Evolutionary conservation across 2,888 invertebrate species (phyloP), one percentile per base, ranked within the genome.

Genomic region (Synergus japonicus): DNA sequence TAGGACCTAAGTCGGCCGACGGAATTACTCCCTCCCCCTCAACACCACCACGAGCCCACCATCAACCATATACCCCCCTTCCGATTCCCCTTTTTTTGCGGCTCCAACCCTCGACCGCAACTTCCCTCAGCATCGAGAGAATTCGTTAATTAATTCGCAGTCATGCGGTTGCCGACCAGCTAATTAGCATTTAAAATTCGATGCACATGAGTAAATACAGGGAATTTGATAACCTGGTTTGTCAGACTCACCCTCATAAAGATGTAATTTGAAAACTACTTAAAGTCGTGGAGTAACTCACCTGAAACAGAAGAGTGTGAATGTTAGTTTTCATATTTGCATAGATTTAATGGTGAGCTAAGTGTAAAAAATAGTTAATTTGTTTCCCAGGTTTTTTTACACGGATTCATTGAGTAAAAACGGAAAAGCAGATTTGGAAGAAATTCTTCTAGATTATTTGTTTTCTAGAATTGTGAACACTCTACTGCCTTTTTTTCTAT

Each of bases 91-190:
- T 49, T 49, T 49, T 49, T 49, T 13, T 15, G 49, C 29, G 29
- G 15, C 49, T 49, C 49, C 49, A 4, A 49, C 49, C 49, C 49
- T 12, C 13, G 10, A 49, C 49, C 49, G 49, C 49, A 49, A 49
- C 49, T 49, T 49, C 49, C 49, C 49, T 12, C 49, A 49, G 49
- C 49, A 49, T 49, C 49, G 49, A 49, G 49, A 49, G 49, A 44
- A 43, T 29, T 67, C 65, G 77, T 82, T 76, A 81, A 73, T 76
- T 64, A 44, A 49, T 18, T 44, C 29, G 13, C 60, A 43, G 44
- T 41, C 69, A 18, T 29, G 18, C 43, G 43, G 12, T 69, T 12
- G 18, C 43, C 43, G 69, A 37, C 43, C 43, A 43, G 13, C 69
- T 49, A 49, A 49, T 49, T 49, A 49, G 49, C 49, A 12, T 49